Base-by-base conservation (phyloP, 2,888 invertebrate species). In the Phyllotreta cruciferae region DNA sequence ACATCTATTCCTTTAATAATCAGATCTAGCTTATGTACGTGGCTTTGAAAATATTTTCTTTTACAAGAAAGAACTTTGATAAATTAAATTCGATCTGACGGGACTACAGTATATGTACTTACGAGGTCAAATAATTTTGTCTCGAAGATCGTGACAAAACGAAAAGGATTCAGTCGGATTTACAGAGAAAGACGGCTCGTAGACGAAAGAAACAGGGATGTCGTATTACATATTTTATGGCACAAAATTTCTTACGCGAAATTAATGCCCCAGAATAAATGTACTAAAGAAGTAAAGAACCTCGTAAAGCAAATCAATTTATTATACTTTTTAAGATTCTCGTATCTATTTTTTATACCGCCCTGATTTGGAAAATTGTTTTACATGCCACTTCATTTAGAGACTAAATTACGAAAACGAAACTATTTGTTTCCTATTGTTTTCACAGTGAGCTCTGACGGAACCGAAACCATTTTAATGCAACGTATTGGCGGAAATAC, bases 381-480 rank as follows among this genome's bases (percentile, higher is more conserved):
- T 24, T 24, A 24, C 4, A 4, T 4, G 24, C 24, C 24, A 24
- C 4, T 24, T 24, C 4, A 24, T 24, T 24, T 1, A 24, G 24
- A 24, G 24, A 24, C 24, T 24, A 24, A 24, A 24, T 24, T 24
- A 24, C 24, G 24, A 60, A 44, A 37, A 36, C 47, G 36, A 1
- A 38, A 37, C 36, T 13, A 13, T 8, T 36, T 8, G 37, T 54
- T 10, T 47, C 49, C n/a, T 41, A 60, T 57, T 57, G 35, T 68
- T 68, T 47, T 24, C 24, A 24, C 66, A 68, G 68, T 60, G 58
- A 73, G 67, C 60, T 69, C 66, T 39, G 71, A 73, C 60, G 67
- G 67, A 13, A 67, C 66, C 39, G 78, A 78, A 64, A 68, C 72
- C 7, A 76, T 77, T 56, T 69, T 75, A 44, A 75, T 78, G 77